Evolutionary conservation across 2,888 invertebrate species (phyloP), one percentile per base, ranked within the genome.

Genomic region (Sussaba pulchella): DNA sequence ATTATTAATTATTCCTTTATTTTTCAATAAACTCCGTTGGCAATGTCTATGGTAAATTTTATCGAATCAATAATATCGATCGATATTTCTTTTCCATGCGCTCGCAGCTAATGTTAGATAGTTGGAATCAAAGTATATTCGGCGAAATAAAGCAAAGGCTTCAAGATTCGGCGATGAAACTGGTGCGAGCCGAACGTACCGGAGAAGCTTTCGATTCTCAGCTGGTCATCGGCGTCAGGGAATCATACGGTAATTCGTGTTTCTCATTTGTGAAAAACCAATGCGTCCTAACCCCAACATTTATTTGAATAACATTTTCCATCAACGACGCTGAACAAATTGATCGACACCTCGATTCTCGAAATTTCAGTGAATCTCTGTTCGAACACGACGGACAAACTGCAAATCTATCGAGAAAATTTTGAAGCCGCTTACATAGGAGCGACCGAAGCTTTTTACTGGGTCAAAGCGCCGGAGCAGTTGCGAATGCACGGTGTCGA

Each of bases 141-240:
- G 95, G 96, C 91, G 97, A 98, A 91, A 99, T 99, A 85, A 99
- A 99, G 92, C 96, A 97, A 90, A 95, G 98, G 83, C 93, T 98
- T 63, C 98, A 98, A 92, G 96, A 97, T 91, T 98, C 99, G 86
- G 99, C 99, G 1, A 99, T 99, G 98, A 98, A 98, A 93, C 94
- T 99, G 83, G 98, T 99, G 8, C 97, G 98, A 91, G 96, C 98
- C 1, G 99, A 99, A 92, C 94, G 99, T 83, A 99, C 98, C 92
- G 99, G 99, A 1, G 99, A 99, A 93, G 98, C 98, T 2, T 99
- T 99, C 93, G 99, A 99, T 93, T 97, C 99, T 17, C 98, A 98
- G 91, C 94, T 99, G 82, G 99, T 99, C 71, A 98, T 99, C 89
- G 99, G 99, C 73, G 99, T 99, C 50, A 94, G 99, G 85, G 99